Percentiles rank a stretch among this genome's conserved stretches.
Conservation (phyloP, 1,140 invertebrate species). For the Saccostrea cuccullata region DNA sequence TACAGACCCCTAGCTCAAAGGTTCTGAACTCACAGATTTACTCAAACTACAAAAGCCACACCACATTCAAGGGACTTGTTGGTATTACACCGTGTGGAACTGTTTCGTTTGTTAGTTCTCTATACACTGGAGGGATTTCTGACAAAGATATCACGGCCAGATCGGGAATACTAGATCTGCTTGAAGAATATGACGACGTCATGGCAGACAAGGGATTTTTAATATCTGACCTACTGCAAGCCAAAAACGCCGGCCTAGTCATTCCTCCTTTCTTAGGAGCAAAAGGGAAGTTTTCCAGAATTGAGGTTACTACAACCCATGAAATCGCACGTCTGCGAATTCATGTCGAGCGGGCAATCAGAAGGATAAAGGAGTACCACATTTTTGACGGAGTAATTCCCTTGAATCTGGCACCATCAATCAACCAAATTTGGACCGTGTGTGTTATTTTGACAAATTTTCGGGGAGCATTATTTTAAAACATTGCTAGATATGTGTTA, state of each 20-base stretch:
- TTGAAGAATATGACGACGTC: not conserved
- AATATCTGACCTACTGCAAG: not conserved
- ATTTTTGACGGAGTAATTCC: conserved; percentile 45
- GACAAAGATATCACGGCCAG: conserved; percentile 39
- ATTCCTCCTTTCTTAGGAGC: conserved; percentile 32
- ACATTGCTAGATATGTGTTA: not conserved
- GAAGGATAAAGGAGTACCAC: conserved; percentile 39
- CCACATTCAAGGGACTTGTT: conserved; percentile 60
- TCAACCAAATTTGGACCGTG: not conserved
- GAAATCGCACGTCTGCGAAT: conserved; percentile 48
- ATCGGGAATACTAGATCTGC: conserved; percentile 39
- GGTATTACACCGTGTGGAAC: conserved; percentile 62
- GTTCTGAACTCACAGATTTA: conserved; percentile 55
- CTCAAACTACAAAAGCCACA: conserved; percentile 59
- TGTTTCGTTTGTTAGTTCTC: conserved; percentile 54
- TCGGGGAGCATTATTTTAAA: not conserved
- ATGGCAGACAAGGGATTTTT: conserved; percentile 36
- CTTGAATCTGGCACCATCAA: conserved; percentile 8
- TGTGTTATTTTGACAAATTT: not conserved
- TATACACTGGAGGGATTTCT: conserved; percentile 46
- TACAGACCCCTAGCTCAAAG: conserved; percentile 68
- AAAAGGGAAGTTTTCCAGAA: not conserved
- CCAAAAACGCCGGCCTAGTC: not conserved
- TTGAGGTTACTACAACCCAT: conserved; percentile 13
- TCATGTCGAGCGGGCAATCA: conserved; percentile 39